Evolutionary conservation across 2,113 vertebrate species (phyloP).

Genomic region (Gasterosteus aculeatus): DNA sequence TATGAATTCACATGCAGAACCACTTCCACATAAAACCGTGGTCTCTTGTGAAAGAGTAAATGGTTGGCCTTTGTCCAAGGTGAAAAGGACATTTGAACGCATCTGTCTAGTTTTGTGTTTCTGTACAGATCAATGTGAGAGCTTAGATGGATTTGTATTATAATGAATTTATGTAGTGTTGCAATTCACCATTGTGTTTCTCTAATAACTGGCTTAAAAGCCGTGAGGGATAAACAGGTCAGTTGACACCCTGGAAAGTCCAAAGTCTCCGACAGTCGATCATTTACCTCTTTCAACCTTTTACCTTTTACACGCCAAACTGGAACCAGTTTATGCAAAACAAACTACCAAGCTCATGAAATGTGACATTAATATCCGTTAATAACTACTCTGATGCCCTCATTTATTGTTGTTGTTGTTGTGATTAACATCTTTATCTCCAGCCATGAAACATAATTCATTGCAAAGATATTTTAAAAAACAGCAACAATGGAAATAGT

Average conservation of each 20-base stretch:
- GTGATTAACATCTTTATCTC: background rate
- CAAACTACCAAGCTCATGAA: background rate
- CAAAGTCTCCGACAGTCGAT: conserved; percentile 54
- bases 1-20: background rate
- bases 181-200: background rate
- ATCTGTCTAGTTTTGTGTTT: background rate
- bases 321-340: conserved; percentile 2
- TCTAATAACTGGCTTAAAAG: background rate
- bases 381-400: background rate
- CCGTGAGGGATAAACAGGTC: background rate
- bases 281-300: conserved; percentile 53
- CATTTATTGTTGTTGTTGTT: background rate
- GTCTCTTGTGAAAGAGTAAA: background rate
- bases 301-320: background rate
- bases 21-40: background rate
- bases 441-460: background rate
- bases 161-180: background rate
- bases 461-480: background rate
- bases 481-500: background rate
- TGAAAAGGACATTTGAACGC: background rate
- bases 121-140: background rate
- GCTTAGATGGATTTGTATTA: no score
- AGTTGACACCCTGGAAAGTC: conserved; percentile 9
- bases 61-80: background rate
- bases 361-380: background rate